Evolutionary conservation across 2,888 invertebrate species (phyloP).

Genomic region (Dusona sp.): DNA sequence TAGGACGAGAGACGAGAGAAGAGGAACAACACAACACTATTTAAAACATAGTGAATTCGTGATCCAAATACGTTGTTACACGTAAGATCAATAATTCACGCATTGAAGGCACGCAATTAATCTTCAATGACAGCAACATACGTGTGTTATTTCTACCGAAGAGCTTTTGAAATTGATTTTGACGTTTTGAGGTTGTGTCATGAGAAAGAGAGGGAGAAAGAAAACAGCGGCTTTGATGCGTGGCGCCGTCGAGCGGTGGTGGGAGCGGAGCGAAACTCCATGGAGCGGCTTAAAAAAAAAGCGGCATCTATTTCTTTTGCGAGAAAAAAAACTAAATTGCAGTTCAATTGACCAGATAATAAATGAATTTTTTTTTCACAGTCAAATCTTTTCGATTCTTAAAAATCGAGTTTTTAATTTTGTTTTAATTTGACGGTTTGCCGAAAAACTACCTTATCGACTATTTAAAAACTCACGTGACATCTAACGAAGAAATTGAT

Average conservation of each 20-base stretch:
- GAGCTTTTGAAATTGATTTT: constrained; percentile 55
- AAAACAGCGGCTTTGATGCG: neutral
- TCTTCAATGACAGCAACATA: constrained; percentile 21
- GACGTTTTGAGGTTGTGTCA: constrained; percentile 46
- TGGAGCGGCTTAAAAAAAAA: neutral
- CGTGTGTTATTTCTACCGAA: constrained; percentile 6
- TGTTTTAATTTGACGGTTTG: neutral
- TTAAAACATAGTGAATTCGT: constrained; percentile 30
- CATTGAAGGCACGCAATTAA: neutral
- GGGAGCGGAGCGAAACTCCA: neutral
- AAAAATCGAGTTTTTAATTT: no score
- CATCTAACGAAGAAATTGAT: neutral
- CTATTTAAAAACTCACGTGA: neutral
- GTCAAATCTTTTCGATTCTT: no score
- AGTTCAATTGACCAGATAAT: no score
- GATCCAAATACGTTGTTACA: neutral
- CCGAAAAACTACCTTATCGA: constrained; percentile 7
- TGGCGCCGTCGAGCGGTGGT: neutral
- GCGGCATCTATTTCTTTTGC: neutral
- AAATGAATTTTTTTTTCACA: no score
- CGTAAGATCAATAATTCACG: constrained; percentile 12
- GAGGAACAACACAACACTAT: neutral
- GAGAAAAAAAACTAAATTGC: neutral
- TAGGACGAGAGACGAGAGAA: neutral
- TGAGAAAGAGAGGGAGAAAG: neutral